Base-by-base conservation (phyloP, 2,113 vertebrate species). In the Orthonyx spaldingii region DNA sequence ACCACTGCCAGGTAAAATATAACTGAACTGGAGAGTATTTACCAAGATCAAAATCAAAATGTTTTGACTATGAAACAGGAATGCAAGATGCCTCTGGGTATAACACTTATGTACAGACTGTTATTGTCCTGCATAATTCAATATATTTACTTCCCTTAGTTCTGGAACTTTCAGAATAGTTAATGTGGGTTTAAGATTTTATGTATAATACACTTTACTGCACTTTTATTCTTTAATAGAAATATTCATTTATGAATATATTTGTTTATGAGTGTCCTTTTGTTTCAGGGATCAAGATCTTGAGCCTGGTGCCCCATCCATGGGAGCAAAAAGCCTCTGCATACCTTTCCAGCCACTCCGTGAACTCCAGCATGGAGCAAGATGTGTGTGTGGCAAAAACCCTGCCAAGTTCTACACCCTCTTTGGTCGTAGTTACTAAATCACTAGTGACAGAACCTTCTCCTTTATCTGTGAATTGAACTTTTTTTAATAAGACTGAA, bases 321-420 rank as follows among this genome's bases (percentile, higher is more conserved):
- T 99, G 99, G 99, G 99, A 88, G 99, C 99, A 28, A 99, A 99
- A 97, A 99, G 99, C 90, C 98, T 99, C 42, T 99, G 99, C 87
- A 99, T 99, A 97, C 99, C 99, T 84, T 99, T 99, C 97, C 96
- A 98, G 19, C 99, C 99, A 28, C 98, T 99, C 57, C 59, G 97
- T 88, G 97, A 97, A 32, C 98, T 99, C 84, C 98, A 98, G 74
- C 76, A 95, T 5, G 99, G 98, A 71, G 97, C 98, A 90, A 97
- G 95, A 96, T 99, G 99, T 18, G 84, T 99, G 89, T 98, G 99
- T 1, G 97, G 98, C 96, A 98, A 99, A 96, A 98, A 98, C 84
- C 98, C 98, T 5, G 99, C 99, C 32, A 98, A 99, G 98, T 98
- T 96, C 97, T 99, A 99, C 97, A 99, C 99, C n/a, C 97, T 99